Evolutionary conservation across 2,888 invertebrate species (phyloP), one percentile per base, ranked within the genome.

Genomic region (Coremacera marginata): DNA sequence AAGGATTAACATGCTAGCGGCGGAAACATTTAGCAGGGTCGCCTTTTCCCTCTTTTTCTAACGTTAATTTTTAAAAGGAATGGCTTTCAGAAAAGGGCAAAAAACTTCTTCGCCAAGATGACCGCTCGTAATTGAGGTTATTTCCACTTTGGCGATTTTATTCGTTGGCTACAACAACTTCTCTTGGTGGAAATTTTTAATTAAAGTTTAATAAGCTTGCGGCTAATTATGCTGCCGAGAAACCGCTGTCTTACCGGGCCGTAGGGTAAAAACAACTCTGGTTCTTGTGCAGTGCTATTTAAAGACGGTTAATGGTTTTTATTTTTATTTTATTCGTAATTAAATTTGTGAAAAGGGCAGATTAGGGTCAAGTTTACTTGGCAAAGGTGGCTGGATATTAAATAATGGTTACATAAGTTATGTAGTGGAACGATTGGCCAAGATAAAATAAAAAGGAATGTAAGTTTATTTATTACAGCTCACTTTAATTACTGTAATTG

Each of bases 191-290:
- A 72, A 75, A 74, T 75, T 79, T 79, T 80, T 81, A 82, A 82
- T 81, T 82, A 80, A 82, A 82, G 79, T 79, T 80, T 80, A 80
- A 82, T 82, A 77, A 81, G 80, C 78, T 80, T 80, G 81, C 76
- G 82, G 81, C 77, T 79, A 80, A 78, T 79, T 79, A 79, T 80
- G 74, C 73, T 31, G 65, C 44, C 25, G 52, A 9, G 37, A 22
- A 70, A 62, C 51, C 51, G 22, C 31, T 14, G 27, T 25, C 63
- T 31, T 27, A 14, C 31, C 55, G 55, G 55, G 55, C 19, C 19
- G n/a, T 19, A 5, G 55, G 55, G 55, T 19, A 19, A 5, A n/a
- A 55, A 1, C 62, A 27, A 25, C 7, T 62, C 31, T 62, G 62
- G 62, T 62, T 62, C 31, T 62, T 62, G 16, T 62, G 31, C 62